Base-by-base conservation (phyloP, 2,888 invertebrate species). In the Epinotia demarniana region DNA sequence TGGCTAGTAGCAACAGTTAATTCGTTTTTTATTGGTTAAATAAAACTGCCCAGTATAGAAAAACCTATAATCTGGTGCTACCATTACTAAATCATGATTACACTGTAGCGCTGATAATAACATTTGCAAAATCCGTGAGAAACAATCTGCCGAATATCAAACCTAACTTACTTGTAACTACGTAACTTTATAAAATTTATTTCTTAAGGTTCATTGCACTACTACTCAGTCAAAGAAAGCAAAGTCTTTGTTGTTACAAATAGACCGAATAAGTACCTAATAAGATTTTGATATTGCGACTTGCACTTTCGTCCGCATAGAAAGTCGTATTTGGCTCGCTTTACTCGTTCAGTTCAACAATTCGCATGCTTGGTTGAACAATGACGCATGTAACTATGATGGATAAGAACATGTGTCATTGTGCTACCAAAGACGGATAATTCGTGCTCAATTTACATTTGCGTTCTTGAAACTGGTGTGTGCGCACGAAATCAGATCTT, bases 291-390 rank as follows among this genome's bases (percentile, higher is more conserved):
- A 58, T 69, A 69, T 27, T 58, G 19, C 68, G 19, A 68, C 69
- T 69, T 60, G 46, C 69, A 60, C 69, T 69, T 69, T 69, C 67
- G 67, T 55, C 18, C 69, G 46, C 23, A 58, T 69, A 69, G 69
- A 69, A 69, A 69, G 69, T 69, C 58, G 69, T 69, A 46, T 69
- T 69, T 69, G 69, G 58, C 46, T 69, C 69, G 46, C 58, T 58
- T 69, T 69, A 69, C 69, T 69, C 69, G 58, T 69, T 69, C 58
- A 58, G 57, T 68, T 58, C 58, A 60, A 69, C 46, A 69, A 69
- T 69, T 55, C 55, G 5, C 69, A 43, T 58, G 16, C 23, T 43
- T 60, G 4, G 12, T 60, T 27, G n/a, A 43, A 46, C 23, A 69
- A 60, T 12, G 60, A 27, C 43, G n/a, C 12, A 69, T 46, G 69